Conservation (phyloP, 2,113 vertebrate species). For the Ariopsis seemanni region DNA sequence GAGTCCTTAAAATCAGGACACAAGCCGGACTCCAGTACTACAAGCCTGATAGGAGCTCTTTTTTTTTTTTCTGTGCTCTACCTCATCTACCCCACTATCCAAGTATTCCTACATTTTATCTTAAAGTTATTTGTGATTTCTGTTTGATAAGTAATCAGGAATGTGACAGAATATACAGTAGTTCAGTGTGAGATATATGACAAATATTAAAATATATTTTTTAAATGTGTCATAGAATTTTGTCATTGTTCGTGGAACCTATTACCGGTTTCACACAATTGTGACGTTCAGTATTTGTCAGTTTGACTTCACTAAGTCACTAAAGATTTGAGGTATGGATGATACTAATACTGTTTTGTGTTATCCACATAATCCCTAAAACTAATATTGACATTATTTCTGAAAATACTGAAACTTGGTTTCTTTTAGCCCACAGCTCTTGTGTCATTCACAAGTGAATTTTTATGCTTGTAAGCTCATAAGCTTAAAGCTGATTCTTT, state of each 20-base stretch:
- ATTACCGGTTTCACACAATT: background rate
- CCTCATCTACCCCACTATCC: background rate
- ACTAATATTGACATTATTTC: conserved; percentile 1
- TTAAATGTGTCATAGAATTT: background rate
- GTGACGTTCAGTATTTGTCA: background rate
- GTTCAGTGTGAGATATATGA: background rate
- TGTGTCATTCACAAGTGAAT: background rate
- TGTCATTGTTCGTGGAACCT: background rate
- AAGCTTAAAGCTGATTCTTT: conserved; percentile 21
- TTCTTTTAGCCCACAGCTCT: background rate
- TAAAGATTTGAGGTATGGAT: background rate
- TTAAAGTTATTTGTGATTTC: background rate
- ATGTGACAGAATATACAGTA: background rate
- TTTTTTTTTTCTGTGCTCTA: background rate
- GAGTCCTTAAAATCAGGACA: no score
- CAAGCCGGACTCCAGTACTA: no score
- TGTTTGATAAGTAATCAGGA: background rate
- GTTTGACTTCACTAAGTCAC: background rate
- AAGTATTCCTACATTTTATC: background rate
- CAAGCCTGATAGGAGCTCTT: no score
- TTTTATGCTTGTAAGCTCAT: background rate
- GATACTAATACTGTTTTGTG: background rate
- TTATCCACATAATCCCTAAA: conserved; percentile 17
- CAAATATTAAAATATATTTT: background rate
- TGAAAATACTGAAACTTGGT: background rate